phyloP scores from a whole-genome alignment of 2,113 vertebrate genomes.

The Camarhynchus parvulus region DNA sequence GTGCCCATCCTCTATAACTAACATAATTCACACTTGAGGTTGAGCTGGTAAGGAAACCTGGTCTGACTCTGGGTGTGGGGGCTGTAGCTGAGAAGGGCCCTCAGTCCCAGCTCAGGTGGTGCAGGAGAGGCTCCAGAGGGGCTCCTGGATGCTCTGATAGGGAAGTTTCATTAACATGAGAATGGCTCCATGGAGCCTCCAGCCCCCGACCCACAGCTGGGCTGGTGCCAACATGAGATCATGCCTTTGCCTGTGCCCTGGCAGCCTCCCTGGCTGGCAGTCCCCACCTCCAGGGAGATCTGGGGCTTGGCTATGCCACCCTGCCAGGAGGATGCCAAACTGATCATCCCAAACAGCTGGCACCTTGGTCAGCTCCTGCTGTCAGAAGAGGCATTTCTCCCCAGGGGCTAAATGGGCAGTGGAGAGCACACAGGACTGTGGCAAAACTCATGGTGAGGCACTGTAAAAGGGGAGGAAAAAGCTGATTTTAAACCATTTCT shows the following conservation, averaged over 20 bases:
- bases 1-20: not conserved
- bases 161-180: not conserved
- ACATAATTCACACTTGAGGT: not conserved
- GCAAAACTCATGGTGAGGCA: not conserved
- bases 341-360: not conserved
- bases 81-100: not conserved
- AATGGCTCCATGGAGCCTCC: not conserved
- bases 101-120: not conserved
- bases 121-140: not conserved
- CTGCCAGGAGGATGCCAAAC: not conserved
- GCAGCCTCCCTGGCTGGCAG: not conserved
- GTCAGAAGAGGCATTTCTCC: not conserved
- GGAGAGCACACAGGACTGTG: not conserved
- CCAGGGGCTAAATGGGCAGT: not conserved
- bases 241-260: not conserved
- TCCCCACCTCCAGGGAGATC: not conserved
- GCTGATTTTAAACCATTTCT: not conserved
- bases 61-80: not conserved
- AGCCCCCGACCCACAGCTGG: not conserved
- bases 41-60: fast-evolving
- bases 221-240: not conserved
- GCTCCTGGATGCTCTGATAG: not conserved
- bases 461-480: not conserved
- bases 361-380: not conserved
- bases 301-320: not conserved